Conservation (phyloP, 2,888 invertebrate genomes). For the Lepidocyrtoides sp. region DNA sequence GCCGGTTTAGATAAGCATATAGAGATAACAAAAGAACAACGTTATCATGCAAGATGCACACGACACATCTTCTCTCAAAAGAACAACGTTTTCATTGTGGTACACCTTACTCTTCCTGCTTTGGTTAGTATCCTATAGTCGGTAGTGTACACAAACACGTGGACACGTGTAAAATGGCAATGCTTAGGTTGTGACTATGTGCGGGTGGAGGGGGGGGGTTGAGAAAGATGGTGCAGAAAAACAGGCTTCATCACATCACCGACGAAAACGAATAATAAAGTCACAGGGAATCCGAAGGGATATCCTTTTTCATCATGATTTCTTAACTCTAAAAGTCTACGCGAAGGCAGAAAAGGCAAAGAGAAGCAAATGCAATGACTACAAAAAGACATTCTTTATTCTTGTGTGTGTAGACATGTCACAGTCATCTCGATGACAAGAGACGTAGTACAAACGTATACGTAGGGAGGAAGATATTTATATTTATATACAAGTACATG, state of each 20-base stretch:
- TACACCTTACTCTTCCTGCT: background rate
- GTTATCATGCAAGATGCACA: background rate
- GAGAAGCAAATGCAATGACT: constrained; percentile 1
- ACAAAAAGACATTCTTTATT: constrained; percentile 51
- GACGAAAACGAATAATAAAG: constrained; percentile 21
- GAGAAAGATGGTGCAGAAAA: background rate
- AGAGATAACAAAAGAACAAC: background rate
- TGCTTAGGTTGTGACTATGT: background rate
- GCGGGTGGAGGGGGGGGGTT: background rate
- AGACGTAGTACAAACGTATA: background rate
- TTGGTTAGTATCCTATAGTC: background rate
- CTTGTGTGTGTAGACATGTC: constrained; percentile 9
- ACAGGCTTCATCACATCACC: constrained; percentile 45
- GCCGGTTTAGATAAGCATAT: background rate
- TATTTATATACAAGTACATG: background rate
- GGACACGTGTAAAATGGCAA: constrained; percentile 17
- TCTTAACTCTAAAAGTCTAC: background rate
- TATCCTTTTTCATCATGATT: constrained; percentile 44
- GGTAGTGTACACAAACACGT: background rate
- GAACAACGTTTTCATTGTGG: too few relatives aligned
- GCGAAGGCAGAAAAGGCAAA: background rate
- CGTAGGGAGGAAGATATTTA: too few relatives aligned
- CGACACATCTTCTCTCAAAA: background rate
- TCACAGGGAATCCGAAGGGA: constrained; percentile 22
- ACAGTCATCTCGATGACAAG: constrained; percentile 29